These are phyloP conservation scores for Crenuchus spilurus DNA, from an alignment of 2,797 vertebrate species.

Conservation along the genomic window DNA sequence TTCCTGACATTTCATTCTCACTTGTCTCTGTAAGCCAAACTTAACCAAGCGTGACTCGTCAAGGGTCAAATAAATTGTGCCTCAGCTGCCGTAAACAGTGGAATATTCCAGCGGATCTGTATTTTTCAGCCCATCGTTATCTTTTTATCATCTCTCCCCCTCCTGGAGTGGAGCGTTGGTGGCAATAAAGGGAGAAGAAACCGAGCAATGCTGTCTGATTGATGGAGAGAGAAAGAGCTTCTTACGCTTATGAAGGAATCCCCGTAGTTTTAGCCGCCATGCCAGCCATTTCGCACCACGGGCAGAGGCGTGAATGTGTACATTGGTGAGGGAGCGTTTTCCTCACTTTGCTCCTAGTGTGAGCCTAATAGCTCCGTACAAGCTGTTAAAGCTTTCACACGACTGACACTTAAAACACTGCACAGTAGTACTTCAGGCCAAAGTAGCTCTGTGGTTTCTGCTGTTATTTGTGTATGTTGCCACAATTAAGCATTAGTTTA, in stretches of 20 bases:
- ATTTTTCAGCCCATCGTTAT: slow-evolving; percentile 34
- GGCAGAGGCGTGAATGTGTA: slow-evolving; percentile 47
- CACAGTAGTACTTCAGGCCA: slow-evolving; percentile 2
- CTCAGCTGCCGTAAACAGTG: background rate
- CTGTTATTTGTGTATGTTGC: background rate
- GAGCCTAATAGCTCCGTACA: slow-evolving; percentile 45
- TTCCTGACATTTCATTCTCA: background rate
- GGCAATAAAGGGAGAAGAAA: slow-evolving; percentile 30
- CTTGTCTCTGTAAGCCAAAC: background rate
- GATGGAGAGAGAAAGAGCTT: slow-evolving; percentile 29
- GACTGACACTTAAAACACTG: slow-evolving; percentile 35
- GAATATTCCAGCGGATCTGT: slow-evolving; percentile 11
- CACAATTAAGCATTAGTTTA: slow-evolving; percentile 3
- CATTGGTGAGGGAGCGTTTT: slow-evolving; percentile 45
- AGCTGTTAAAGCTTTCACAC: slow-evolving; percentile 32
- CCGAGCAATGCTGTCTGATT: slow-evolving; percentile 38
- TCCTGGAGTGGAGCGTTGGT: slow-evolving; percentile 29
- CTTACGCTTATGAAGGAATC: slow-evolving; percentile 40
- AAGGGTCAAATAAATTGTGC: slow-evolving; percentile 28
- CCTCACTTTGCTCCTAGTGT: slow-evolving; percentile 44
- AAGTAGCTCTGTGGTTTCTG: background rate
- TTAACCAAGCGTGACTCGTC: slow-evolving; percentile 23
- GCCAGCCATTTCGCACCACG: slow-evolving; percentile 49
- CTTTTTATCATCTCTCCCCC: slow-evolving; percentile 40
- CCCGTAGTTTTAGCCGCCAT: slow-evolving; percentile 22